Base-by-base conservation (phyloP, 2,113 vertebrate genomes). In the Piprites chloris region DNA sequence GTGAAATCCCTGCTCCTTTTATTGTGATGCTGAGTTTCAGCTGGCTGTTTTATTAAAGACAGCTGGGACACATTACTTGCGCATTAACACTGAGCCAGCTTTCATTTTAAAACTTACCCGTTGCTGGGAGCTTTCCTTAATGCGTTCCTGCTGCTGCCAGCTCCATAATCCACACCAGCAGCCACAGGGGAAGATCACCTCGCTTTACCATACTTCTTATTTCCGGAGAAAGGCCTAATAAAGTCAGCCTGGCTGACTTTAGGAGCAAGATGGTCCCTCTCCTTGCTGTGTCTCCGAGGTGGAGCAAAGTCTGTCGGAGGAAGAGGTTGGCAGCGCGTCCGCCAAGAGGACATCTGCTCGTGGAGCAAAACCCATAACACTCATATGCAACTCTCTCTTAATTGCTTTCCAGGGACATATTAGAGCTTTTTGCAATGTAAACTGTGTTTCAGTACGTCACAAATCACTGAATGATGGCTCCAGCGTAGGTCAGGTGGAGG, bases 21-120 rank as follows among this genome's bases (percentile, higher is more conserved):
- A 96, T 97, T 92, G 94, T 97, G 96, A 97, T 97, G 96, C 97
- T 79, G 95, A 81, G 90, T 81, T 97, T 96, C 95, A 97, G 95
- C 97, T 97, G 96, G 93, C 94, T 94, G 83, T 84, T 97, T 96
- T 97, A 97, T 97, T 96, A 92, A 94, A 95, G 93, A 84, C 97
- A 98, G 97, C 97, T 98, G 97, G 89, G 96, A 96, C 96, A 94
- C 90, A 97, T 98, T 98, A 98, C 96, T 96, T 95, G 77, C 30
- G 69, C 96, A 96, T 98, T 98, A 98, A 96, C 97, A 96, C 97
- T 92, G 96, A 94, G 96, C 96, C 97, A 97, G 97, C 89, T 97
- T 96, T 96, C 97, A 93, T 97, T 97, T 95, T 95, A 95, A 96
- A 97, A 90, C 96, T 88, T 73, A 62, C 93, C 93, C 95, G 3